Evolutionary conservation across 1,140 invertebrate species (phyloP), one percentile per base, ranked within the genome.

Genomic region (Drosophila auraria): DNA sequence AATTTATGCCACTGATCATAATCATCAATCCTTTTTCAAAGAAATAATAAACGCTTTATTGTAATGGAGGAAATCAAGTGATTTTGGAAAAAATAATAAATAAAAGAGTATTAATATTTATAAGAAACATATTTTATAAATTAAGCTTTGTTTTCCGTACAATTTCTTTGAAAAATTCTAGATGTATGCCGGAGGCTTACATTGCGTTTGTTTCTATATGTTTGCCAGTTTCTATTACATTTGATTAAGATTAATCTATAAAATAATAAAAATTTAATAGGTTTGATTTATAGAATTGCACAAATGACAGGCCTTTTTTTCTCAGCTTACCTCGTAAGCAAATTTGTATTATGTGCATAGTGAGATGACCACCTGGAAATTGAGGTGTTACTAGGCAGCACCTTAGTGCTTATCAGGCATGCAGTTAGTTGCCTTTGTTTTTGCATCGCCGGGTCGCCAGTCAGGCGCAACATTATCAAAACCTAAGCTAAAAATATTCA

Each of bases 391-490:
- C 69, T 33, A 72, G 38, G 70, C 68, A 51, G 47, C 6, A 15
- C 6, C 47, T 50, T 54, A 53, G 75, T 76, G 53, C 53, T 56
- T 56, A 56, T 56, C 53, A 77, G 51, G 53, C 40, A 23, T 76
- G 56, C 53, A 73, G 30, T 23, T 15, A 25, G 38, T 38, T 56
- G 33, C 20, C 54, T 58, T 66, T 54, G 49, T 72, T 72, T 38
- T 61, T 45, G 30, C 25, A 36, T 38, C n/a, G n/a, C n/a, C n/a
- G 11, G 47, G 54, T 53, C 68, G 11, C 6, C 27, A 17, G 23
- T 33, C 64, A 17, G 60, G 38, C 58, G 59, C 69, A 76, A 53
- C 49, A 36, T 77, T 77, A 77, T 77, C 74, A 77, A 23, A 38
- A 36, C 7, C 33, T 15, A 30, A 33, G 62, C 74, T 77, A 77